A percentile compares a stretch with the other conserved stretches of the same genome.
phyloP scores from a whole-genome alignment of 2,113 vertebrate species.

The Sebastes schlegelii region DNA sequence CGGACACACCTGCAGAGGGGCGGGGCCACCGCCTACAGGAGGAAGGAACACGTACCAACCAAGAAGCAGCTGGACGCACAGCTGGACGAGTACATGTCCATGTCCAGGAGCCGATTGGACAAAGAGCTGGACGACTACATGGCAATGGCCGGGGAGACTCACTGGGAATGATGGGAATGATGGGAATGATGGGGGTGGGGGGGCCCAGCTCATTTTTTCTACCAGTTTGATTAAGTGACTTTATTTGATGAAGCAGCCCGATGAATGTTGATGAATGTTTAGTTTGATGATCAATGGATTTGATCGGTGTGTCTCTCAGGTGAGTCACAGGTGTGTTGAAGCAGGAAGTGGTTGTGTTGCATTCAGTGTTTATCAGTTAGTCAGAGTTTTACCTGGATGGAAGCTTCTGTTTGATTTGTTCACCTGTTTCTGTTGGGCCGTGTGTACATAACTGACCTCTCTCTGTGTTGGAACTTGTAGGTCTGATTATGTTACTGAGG shows the following conservation, averaged over 20 bases:
- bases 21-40: constrained; percentile 4
- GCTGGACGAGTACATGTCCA: constrained; percentile 93
- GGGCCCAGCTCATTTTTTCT: background rate
- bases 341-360: background rate
- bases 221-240: background rate
- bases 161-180: background rate
- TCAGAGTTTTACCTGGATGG: background rate
- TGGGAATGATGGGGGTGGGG: background rate
- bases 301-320: background rate
- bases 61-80: constrained; percentile 92
- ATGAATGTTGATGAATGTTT: too few species aligned
- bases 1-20: constrained; percentile 40
- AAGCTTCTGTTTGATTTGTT: background rate
- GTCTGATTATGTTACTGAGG: constrained; percentile 1
- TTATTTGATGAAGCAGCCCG: too few species aligned
- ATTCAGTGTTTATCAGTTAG: background rate
- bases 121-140: constrained; percentile 94
- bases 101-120: constrained; percentile 90
- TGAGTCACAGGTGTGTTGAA: background rate
- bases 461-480: background rate
- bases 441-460: constrained; percentile 40
- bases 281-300: background rate
- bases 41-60: constrained; percentile 72
- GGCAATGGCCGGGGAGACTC: constrained; percentile 74
- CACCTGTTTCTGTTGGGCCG: background rate